Evolutionary conservation across 2,113 vertebrate species (phyloP), one percentile per base, ranked within the genome.

Genomic region (Prionailurus bengalensis): DNA sequence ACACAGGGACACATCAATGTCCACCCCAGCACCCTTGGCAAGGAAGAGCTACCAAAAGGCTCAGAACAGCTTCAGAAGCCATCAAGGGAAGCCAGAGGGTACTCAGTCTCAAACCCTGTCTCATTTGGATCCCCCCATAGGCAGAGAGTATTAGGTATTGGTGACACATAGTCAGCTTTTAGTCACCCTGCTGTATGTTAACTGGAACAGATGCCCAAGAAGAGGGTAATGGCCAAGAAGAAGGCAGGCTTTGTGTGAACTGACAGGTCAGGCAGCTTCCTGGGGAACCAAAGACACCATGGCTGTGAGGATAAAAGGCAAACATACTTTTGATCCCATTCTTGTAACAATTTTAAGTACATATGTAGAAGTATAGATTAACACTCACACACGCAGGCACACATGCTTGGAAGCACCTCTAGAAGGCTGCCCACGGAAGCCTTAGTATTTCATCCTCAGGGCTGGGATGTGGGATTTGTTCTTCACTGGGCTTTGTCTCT

Each of bases 401-500:
- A 4, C 6, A n/a, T 2, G 25, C n/a, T 3, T 12, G 19, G 27
- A 55, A 58, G 71, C 29, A 27, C n/a, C 23, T 71, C 45, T 33
- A 36, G 23, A 87, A 66, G 14, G 7, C 25, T 23, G 16, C 12
- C 51, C 25, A 15, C 3, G 36, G 0, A 93, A 29, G 39, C 19
- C 27, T 51, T 39, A 45, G 6, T 2, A 11, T 65, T 90, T 71
- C 68, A 39, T 13, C 21, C 58, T 83, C 61, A 27, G 11, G 42
- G 31, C 48, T 84, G 36, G 51, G 48, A 73, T 79, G 33, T 73
- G 42, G 51, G n/a, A 48, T 70, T 76, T 86, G 39, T 9, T 90
- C 91, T 92, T 80, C 39, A 82, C 53, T 53, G 23, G 7, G 27
- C 42, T 96, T 92, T 96, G 65, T 94, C 74, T 96, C 31, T 93